Base-by-base conservation (phyloP, 2,888 invertebrate species). In the Deilephila porcellus region DNA sequence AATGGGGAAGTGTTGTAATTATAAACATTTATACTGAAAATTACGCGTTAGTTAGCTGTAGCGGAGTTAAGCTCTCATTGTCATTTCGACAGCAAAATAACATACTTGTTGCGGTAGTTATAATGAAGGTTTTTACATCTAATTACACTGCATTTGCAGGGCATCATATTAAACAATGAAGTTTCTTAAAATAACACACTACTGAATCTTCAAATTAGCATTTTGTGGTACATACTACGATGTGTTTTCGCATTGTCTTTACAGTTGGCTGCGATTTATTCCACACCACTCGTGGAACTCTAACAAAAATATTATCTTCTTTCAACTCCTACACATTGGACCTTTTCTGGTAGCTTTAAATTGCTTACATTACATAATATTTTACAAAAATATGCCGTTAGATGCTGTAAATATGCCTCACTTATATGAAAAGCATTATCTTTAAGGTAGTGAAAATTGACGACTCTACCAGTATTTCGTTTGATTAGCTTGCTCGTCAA, bases 1-100 rank as follows among this genome's bases (percentile, higher is more conserved):
- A 88, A 90, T 83, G 87, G 80, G 79, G 83, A 86, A 86, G 77
- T 85, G 81, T 83, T 85, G 87, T 85, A 88, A 88, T 86, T 86
- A 72, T 64, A 72, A 72, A 64, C 72, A 73, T 67, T 67, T 59
- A 25, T 59, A 67, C 67, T 59, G 67, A 72, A 73, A 59, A 67
- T 59, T 34, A 59, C 67, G 64, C 59, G 67, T 67, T 59, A 37
- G 59, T 25, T 64, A 45, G n/a, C 11, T 45, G 14, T 52, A 6
- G 25, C 45, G 4, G 11, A 17, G 64, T 7, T 45, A 14, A 56
- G 56, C 17, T n/a, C 17, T 56, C 5, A 56, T 56, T 56, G n/a
- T 56, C 53, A 56, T 56, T n/a, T 29, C 53, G 7, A 32, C 45
- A n/a, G 52, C 17, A 70, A 53, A 56, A 70, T 29, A 53, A 70